Base-by-base conservation (phyloP, 2,113 vertebrate species). In the Colius striatus region DNA sequence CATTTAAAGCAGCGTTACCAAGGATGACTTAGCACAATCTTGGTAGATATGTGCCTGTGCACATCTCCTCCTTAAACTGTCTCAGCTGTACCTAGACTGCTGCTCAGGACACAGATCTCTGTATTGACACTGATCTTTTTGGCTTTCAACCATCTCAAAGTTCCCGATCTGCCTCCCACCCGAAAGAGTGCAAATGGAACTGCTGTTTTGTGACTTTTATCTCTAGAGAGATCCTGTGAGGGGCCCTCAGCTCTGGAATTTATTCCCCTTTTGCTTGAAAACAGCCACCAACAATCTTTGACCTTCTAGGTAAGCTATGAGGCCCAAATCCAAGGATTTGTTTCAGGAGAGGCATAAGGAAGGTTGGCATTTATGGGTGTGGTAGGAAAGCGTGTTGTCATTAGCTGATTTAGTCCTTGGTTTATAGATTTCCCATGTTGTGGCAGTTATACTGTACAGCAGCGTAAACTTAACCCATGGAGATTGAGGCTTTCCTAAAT, bases 241-340 rank as follows among this genome's bases (percentile, higher is more conserved):
- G 47, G 65, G 76, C 73, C 80, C 57, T 94, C 76, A 72, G 63
- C 83, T 93, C 90, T 95, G 83, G 93, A 96, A 97, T 96, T 94
- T 93, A 90, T 92, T 89, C 47, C 51, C 22, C 1, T 21, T 71
- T 93, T 89, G 60, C 90, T 92, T 3, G 0, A 95, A 94, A 95
- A 70, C 77, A 97, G 47, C 34, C 53, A 93, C 41, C 53, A 90
- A 96, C 77, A 95, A 84, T 96, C 84, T 96, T 94, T 95, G 86
- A 94, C 94, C 80, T 80, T 87, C 84, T 74, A 36, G 1, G 3
- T 82, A 84, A 92, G 70, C 62, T 87, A 8, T 71, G 70, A 73
- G 90, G 65, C 75, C 61, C 84, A 90, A 91, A 84, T 72, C 57
- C 72, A 93, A 95, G 83, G 83, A 90, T 86, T 84, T 94, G 63